Percentiles rank a stretch among this genome's conserved stretches.
These are phyloP conservation scores for Labrus mixtus DNA, from an alignment of 2,113 vertebrate genomes.

Conservation along the genomic window DNA sequence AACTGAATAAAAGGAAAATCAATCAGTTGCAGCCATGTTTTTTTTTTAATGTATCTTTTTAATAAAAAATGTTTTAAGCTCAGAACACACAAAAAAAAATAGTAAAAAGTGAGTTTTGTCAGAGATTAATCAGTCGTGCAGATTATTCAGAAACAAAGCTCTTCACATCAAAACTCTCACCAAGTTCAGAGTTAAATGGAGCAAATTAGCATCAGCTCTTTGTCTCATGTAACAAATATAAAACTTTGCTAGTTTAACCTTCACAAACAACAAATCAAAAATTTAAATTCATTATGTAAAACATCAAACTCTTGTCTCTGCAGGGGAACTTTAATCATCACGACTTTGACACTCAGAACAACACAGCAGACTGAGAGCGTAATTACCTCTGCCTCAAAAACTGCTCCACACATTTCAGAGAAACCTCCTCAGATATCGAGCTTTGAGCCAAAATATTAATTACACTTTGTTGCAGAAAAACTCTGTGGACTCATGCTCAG, in stretches of 20 bases:
- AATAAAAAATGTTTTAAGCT: too few species aligned
- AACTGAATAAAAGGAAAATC: background rate
- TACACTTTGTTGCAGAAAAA: background rate
- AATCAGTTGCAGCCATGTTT: background rate
- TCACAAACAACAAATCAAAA: conserved; percentile 26
- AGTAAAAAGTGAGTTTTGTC: too few species aligned
- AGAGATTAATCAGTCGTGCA: background rate
- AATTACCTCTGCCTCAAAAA: conserved; percentile 24
- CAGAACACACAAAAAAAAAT: too few species aligned
- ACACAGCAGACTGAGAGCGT: conserved; percentile 26
- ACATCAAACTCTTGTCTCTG: conserved; percentile 32
- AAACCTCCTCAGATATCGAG: background rate
- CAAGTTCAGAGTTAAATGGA: background rate
- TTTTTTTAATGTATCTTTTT: too few species aligned
- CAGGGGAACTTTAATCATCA: conserved; percentile 50
- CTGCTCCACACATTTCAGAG: background rate
- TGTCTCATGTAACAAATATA: background rate
- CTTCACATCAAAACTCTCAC: background rate
- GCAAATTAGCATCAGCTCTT: background rate
- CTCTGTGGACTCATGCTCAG: background rate
- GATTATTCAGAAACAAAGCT: too few species aligned
- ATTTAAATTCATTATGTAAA: conserved; percentile 54
- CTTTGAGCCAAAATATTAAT: background rate
- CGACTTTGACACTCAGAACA: background rate
- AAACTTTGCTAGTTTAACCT: conserved; percentile 27